These are phyloP conservation scores for Donacobius atricapilla DNA, from an alignment of 2,113 vertebrate genomes.

Conservation along the genomic window DNA sequence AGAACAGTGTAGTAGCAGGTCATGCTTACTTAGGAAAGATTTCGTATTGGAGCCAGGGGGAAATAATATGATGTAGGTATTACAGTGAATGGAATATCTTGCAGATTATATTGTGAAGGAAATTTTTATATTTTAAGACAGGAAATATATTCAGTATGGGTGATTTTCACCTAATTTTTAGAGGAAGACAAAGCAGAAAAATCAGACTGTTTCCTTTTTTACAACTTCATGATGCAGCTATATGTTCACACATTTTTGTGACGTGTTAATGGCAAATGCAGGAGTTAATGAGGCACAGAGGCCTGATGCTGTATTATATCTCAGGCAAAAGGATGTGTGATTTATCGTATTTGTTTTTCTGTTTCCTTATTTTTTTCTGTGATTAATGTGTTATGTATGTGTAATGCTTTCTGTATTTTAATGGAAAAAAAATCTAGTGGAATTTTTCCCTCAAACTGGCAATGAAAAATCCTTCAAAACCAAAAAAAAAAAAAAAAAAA, in stretches of 20 bases:
- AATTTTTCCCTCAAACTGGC: neutral
- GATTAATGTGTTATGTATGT: slow-evolving; percentile 29
- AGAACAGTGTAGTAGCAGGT: neutral
- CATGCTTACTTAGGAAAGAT: neutral
- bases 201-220: neutral
- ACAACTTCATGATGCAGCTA: neutral
- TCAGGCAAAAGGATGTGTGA: neutral
- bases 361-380: slow-evolving; percentile 7
- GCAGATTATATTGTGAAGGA: neutral
- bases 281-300: neutral
- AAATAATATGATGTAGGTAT: neutral
- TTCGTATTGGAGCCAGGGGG: fast-evolving
- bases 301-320: neutral
- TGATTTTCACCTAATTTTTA: neutral
- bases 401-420: neutral
- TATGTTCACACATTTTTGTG: neutral
- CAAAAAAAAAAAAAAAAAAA: neutral
- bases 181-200: neutral
- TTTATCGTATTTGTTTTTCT: slow-evolving; percentile 41
- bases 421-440: neutral
- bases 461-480: neutral
- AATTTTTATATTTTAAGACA: neutral
- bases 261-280: neutral
- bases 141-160: neutral
- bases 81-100: neutral